Evolutionary conservation across 2,888 invertebrate species (phyloP), one percentile per base, ranked within the genome.

Genomic region (Watsonalla binaria): DNA sequence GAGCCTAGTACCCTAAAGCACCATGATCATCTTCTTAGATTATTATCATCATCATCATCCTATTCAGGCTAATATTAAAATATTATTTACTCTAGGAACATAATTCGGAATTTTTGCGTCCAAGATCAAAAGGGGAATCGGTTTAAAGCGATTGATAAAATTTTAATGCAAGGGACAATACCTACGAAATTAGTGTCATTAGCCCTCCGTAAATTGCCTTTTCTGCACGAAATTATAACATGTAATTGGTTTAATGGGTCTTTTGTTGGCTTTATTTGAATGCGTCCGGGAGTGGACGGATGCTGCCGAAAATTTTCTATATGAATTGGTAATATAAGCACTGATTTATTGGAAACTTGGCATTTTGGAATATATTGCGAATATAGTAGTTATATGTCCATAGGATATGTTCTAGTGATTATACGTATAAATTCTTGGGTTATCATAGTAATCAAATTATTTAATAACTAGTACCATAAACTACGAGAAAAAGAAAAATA

Each of bases 161-260:
- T 85, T 81, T 82, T 81, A 83, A 80, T 73, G 74, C 71, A 65
- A 37, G 61, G 70, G 68, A 79, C 81, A 81, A 84, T 83, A 74
- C 70, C 67, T 67, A 64, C 60, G 66, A 79, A 82, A 86, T 89
- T 85, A 84, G 82, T 74, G 81, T 80, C 76, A 84, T 85, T 84
- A 81, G 78, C 63, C 70, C 55, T 62, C 72, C 63, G 74, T 73
- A 80, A 84, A 85, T 82, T 72, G 78, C 66, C 68, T 57, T 65
- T 58, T 65, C 70, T 66, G 68, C 73, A 64, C 70, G 74, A 73
- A 80, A 80, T 79, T 75, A 81, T 78, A 71, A 74, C 65, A 76
- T 73, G 77, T 81, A 84, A 87, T 88, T 84, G 86, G 85, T 86
- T 84, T 83, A 82, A 86, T 85, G 70, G 72, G 62, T 14, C 68